These are phyloP conservation scores for Octodon degus DNA, from an alignment of 2,113 vertebrate genomes.

Conservation along the genomic window DNA sequence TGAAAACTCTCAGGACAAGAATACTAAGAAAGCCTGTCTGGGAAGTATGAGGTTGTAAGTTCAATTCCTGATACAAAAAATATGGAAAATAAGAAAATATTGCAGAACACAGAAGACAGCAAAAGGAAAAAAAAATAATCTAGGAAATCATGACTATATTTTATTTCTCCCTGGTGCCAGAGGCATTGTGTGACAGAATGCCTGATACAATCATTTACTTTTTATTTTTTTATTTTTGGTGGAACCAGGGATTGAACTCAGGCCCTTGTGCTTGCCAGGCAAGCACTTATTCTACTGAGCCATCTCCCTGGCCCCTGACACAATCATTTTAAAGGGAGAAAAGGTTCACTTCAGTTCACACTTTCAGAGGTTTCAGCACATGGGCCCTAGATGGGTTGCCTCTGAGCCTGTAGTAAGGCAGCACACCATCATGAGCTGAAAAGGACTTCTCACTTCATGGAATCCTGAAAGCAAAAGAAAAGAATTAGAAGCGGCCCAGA, in stretches of 20 bases:
- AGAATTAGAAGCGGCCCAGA: background rate
- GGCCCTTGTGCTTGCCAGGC: too few relatives aligned
- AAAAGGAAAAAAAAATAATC: background rate
- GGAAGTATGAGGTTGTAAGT: too few relatives aligned
- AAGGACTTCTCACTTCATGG: background rate
- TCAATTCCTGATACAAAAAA: too few relatives aligned
- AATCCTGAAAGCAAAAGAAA: background rate
- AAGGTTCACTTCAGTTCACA: background rate
- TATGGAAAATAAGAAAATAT: background rate
- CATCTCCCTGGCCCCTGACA: background rate
- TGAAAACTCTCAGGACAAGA: background rate
- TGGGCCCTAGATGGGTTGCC: background rate
- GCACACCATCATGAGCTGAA: background rate
- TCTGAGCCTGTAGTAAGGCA: background rate
- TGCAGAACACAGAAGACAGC: background rate
- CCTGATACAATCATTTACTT: background rate
- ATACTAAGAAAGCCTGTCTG: background rate
- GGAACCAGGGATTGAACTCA: too few relatives aligned
- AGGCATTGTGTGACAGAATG: background rate
- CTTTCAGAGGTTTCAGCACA: background rate
- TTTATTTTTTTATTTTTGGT: too few relatives aligned
- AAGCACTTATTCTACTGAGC: too few relatives aligned
- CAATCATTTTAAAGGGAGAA: background rate
- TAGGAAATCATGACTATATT: background rate
- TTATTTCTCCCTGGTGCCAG: background rate